These are phyloP conservation scores for Apis dorsata DNA, from an alignment of 1,140 invertebrate species.

Conservation along the genomic window DNA sequence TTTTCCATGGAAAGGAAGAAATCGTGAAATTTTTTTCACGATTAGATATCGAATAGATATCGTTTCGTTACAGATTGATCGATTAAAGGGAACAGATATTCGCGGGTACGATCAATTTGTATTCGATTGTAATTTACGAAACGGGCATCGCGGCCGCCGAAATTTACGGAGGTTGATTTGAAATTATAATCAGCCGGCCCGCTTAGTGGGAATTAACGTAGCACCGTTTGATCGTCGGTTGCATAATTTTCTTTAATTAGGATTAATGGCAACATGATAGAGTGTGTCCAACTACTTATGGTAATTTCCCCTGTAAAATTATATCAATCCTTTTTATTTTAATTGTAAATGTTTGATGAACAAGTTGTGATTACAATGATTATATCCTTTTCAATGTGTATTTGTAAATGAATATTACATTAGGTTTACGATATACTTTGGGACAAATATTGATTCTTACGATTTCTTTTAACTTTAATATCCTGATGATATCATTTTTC, in stretches of 20 bases:
- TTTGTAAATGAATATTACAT: not conserved
- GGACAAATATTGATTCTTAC: not conserved
- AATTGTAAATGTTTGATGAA: not conserved
- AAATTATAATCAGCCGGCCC: constrained; percentile 16
- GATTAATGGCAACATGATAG: not conserved
- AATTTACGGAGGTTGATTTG: constrained; percentile 16
- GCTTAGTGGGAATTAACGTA: constrained; percentile 14
- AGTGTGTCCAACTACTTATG: not conserved
- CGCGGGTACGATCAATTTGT: constrained; percentile 14
- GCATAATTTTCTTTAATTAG: constrained; percentile 31
- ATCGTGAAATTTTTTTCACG: too few species aligned
- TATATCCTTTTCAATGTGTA: too few species aligned
- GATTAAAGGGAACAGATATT: not conserved
- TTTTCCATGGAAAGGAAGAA: too few species aligned
- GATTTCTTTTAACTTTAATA: not conserved
- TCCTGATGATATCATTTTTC: too few species aligned
- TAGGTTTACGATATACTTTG: not conserved
- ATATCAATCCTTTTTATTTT: not conserved
- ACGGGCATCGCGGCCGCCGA: not conserved
- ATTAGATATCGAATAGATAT: not conserved
- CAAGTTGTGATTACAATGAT: too few species aligned
- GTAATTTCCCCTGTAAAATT: not conserved
- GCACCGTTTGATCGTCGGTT: constrained; percentile 23
- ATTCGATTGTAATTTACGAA: constrained; percentile 23
- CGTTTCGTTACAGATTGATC: not conserved